Percentiles rank a stretch among this genome's conserved stretches.
Evolutionary conservation across 2,888 invertebrate genomes (phyloP).

Genomic region (Achlya flavicornis): DNA sequence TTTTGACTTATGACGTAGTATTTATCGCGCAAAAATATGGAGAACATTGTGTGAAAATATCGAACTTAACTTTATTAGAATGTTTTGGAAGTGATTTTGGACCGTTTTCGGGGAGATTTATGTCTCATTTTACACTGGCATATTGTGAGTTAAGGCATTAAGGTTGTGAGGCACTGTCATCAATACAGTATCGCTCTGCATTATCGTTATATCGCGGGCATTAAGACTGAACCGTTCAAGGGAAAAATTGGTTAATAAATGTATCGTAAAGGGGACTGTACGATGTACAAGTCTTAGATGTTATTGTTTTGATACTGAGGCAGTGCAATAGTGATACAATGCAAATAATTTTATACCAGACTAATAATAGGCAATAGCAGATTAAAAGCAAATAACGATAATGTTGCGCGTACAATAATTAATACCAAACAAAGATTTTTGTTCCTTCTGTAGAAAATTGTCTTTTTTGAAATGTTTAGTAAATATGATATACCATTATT

Average conservation of each 20-base stretch:
- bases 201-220: constrained; percentile 74
- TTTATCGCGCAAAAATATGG: constrained; percentile 53
- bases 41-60: constrained; percentile 75
- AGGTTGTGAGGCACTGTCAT: constrained; percentile 44
- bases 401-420: too few species aligned
- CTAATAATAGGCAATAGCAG: too few species aligned
- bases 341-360: too few species aligned
- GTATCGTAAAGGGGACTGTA: constrained; percentile 43
- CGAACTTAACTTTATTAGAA: constrained; percentile 74
- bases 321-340: neutral
- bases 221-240: constrained; percentile 76
- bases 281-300: constrained; percentile 17
- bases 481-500: too few species aligned
- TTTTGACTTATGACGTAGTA: constrained; percentile 1
- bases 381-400: too few species aligned
- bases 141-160: constrained; percentile 41
- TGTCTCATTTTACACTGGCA: constrained; percentile 26
- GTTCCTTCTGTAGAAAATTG: too few species aligned
- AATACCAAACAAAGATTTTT: too few species aligned
- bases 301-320: neutral
- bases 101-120: constrained; percentile 17
- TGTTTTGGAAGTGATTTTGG: constrained; percentile 21
- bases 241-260: constrained; percentile 81
- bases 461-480: too few species aligned
- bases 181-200: constrained; percentile 74